Evolutionary conservation across 2,113 vertebrate genomes (phyloP), one percentile per base, ranked within the genome.

Genomic region (Mastomys coucha): DNA sequence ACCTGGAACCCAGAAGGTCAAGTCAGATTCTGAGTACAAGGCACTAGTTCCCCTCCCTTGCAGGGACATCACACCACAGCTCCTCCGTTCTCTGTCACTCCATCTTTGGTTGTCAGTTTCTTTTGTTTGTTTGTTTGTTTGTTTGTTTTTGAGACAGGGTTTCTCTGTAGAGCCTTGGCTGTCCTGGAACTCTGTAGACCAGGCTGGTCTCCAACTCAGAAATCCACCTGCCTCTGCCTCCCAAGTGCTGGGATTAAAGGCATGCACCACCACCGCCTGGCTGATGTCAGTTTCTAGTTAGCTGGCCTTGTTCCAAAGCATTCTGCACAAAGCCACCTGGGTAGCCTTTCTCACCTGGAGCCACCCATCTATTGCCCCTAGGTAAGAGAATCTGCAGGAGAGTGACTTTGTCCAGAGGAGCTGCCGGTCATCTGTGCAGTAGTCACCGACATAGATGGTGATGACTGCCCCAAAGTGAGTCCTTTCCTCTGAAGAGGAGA

Each of bases 291-390:
- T 69, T 63, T 33, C 69, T 88, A 16, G 42, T 78, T 81, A 73
- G 53, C 45, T 95, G 67, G 33, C n/a, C 86, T 81, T 56, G 10
- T 69, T 89, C 88, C 87, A 93, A 51, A 75, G n/a, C 31, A 19
- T 89, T 82, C 75, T 73, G 69, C 31, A 80, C 13, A 11, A 5
- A 69, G 67, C 86, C 49, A 70, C 89, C 93, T 69, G 16, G 70
- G 75, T 60, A 92, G 89, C 72, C 39, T 90, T 95, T 85, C 81
- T 92, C 42, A 95, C 60, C 75, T 84, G 31, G 75, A 84, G 72
- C 72, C 53, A 60, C 36, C 91, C 60, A 36, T 69, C 58, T 63
- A 9, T 63, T 51, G 28, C 58, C 45, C 77, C 70, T 39, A 56
- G 45, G 56, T 86, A 91, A 49, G 84, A 60, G 17, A 2, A 56